Evolutionary conservation across 1,140 invertebrate genomes (phyloP), one percentile per base, ranked within the genome.

Genomic region (Daktulosphaira vitifoliae): DNA sequence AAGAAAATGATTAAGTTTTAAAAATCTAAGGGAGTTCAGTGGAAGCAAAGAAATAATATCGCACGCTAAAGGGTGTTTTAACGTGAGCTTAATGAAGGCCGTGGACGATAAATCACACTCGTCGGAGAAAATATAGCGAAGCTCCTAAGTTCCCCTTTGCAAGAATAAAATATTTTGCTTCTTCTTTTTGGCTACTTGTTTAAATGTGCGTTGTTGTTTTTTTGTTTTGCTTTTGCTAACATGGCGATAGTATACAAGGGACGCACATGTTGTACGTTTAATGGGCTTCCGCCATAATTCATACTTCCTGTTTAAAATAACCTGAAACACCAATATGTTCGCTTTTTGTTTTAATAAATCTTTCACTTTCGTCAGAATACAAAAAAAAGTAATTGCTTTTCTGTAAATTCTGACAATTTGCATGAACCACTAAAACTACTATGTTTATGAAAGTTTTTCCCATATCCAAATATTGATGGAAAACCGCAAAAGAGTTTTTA

Each of bases 221-320:
- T 59, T 44, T 29, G 7, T 44, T 20, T 44, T 15, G n/a, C n/a
- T 50, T 50, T 26, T 46, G 18, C 46, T 22, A 42, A 56, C 44
- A 42, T 56, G 44, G 29, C 56, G 42, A n/a, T n/a, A 44, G 5
- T 33, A 38, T 38, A 59, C 20, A 62, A 62, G 26, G 56, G 56
- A 62, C 56, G 56, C 56, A 62, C 56, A 62, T 62, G 56, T 62
- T 62, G 56, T 62, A 62, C 56, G 18, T 62, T 62, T 62, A 62
- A 62, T 62, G 56, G 56, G 42, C 56, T 62, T 62, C 56, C 56
- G 56, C 56, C 56, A 62, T 62, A 62, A 62, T 62, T 62, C 56
- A 62, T 62, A 62, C 46, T 62, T 44, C 44, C 23, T 39, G n/a
- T 42, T 20, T 62, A 62, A 48, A 62, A 62, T 39, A 62, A 59